A percentile compares a stretch with the other conserved stretches of the same genome.
These are phyloP conservation scores for Heptranchias perlo DNA, from an alignment of 2,113 vertebrate genomes.

Conservation along the genomic window DNA sequence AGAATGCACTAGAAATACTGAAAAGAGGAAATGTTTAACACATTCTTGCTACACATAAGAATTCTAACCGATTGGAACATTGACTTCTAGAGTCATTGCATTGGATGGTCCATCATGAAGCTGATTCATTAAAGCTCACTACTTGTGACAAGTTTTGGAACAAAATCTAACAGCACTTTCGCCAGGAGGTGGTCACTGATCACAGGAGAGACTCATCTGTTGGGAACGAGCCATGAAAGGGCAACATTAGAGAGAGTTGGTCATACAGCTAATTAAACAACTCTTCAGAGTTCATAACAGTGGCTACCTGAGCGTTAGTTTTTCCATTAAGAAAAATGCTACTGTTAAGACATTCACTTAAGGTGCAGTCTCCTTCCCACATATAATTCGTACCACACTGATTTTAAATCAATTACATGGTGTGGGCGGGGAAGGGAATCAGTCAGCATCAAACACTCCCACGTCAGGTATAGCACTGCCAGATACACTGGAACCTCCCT, in stretches of 20 bases:
- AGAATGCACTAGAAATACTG: not conserved
- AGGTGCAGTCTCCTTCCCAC: not conserved
- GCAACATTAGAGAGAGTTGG: not conserved
- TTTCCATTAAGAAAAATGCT: not conserved
- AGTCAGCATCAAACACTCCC: not conserved
- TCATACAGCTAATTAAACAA: not conserved
- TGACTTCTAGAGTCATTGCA: not conserved
- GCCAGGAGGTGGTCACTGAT: not conserved
- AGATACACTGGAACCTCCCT: not conserved
- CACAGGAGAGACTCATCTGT: not conserved
- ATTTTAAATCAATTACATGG: not conserved
- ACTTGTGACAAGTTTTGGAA: not conserved
- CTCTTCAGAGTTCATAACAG: not conserved
- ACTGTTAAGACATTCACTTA: not conserved
- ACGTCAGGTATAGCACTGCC: not conserved
- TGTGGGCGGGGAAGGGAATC: not conserved
- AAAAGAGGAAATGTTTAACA: not conserved
- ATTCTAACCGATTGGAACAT: not conserved
- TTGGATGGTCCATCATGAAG: not conserved
- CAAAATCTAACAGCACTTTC: not conserved
- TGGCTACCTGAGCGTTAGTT: not conserved
- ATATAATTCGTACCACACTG: not conserved
- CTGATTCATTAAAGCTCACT: not conserved
- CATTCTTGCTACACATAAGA: not conserved
- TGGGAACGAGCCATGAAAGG: not conserved